Base-by-base conservation (phyloP, 2,888 invertebrate genomes). In the Quadroppia sp. region DNA sequence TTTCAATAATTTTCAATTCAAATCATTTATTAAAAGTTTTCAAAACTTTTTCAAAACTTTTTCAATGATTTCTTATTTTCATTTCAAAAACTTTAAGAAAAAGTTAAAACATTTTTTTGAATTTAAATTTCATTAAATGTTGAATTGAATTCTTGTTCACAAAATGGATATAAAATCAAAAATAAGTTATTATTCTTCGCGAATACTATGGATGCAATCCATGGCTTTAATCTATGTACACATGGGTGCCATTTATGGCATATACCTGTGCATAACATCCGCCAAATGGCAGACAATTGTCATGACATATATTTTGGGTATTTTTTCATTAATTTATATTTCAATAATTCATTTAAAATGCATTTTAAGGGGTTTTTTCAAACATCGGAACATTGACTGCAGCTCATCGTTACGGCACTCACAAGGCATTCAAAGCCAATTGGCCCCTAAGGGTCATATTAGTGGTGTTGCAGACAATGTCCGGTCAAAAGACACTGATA, bases 211-310 rank as follows among this genome's bases (percentile, higher is more conserved):
- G 67, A n/a, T 1, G 11, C 42, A 40, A 25, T 42, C 67, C 6
- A 3, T 67, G 15, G 20, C 25, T 1, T 67, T 67, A 17, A 67
- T 42, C 23, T 67, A 67, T 67, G 42, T 67, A n/a, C 67, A 67
- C 23, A 67, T 67, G 15, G 67, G 67, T 11, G 67, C 67, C 7
- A n/a, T 67, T 32, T 67, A 67, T 67, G 67, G 67, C 11, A 23
- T 23, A 2, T 67, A 67, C 36, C 13, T 67, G 23, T 67, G 67
- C 23, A 67, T 67, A 42, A 23, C 42, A 11, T 40, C 40, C 1
- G 67, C 67, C 13, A 67, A 67, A 42, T 67, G 67, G 67, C 67
- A 67, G 30, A 67, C 67, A 67, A 67, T 67, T 23, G 67, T 67
- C 11, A 23, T 67, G 40, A 42, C 40, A n/a, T 67, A 67, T 23